These are phyloP conservation scores for Columba livia DNA, from an alignment of 2,113 vertebrate species.

Conservation along the genomic window DNA sequence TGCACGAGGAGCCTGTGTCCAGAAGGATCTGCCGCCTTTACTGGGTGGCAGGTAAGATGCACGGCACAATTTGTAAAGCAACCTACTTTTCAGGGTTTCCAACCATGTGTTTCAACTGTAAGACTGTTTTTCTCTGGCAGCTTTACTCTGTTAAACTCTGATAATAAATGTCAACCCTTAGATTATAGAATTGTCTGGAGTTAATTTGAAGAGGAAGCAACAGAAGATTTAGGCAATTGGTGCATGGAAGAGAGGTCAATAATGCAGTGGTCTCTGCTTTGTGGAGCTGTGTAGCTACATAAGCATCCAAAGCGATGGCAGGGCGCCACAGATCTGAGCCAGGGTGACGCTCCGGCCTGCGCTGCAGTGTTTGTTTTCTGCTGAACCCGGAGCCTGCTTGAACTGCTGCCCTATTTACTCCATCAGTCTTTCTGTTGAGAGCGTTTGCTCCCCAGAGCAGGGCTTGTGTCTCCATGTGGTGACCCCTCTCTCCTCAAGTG, in stretches of 20 bases:
- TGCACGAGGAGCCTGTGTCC: not conserved
- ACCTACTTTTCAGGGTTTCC: not conserved
- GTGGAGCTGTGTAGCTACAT: not conserved
- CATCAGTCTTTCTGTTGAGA: not conserved
- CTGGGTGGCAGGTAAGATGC: not conserved
- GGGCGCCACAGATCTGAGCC: not conserved
- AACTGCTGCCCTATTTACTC: not conserved
- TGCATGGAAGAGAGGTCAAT: not conserved
- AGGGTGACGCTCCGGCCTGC: not conserved
- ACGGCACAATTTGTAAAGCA: not conserved
- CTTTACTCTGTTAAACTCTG: not conserved
- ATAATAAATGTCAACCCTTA: not conserved
- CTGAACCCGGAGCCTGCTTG: not conserved
- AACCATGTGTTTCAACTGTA: not conserved
- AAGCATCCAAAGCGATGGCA: not conserved
- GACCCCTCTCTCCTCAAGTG: not conserved
- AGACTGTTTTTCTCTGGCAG: not conserved
- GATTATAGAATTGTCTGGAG: not conserved
- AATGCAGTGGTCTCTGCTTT: not conserved
- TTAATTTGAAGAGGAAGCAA: not conserved
- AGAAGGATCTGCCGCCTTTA: not conserved
- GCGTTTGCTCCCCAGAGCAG: not conserved
- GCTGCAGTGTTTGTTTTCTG: not conserved
- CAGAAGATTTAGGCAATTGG: not conserved
- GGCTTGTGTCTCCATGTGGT: not conserved